phyloP scores from a whole-genome alignment of 1,140 invertebrate genomes.

The Lamellibrachia luymesi region DNA sequence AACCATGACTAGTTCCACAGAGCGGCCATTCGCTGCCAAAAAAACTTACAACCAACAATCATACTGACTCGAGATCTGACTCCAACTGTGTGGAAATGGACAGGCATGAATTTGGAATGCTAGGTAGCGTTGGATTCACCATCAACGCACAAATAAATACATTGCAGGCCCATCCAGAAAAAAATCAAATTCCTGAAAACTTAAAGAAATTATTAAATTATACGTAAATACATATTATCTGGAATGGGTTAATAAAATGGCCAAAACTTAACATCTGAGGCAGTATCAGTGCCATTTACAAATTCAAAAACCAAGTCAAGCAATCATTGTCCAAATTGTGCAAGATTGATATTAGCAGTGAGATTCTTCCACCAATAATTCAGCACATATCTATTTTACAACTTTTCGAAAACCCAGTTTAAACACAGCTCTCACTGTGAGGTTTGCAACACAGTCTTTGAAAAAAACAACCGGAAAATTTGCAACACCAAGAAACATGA shows the following conservation, averaged over 20 bases:
- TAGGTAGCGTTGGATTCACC: background rate
- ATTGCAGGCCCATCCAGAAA: background rate
- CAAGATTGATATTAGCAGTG: background rate
- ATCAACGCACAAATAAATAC: background rate
- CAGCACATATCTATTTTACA: background rate
- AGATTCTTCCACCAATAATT: background rate
- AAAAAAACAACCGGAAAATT: background rate
- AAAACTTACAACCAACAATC: background rate
- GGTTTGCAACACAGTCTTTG: background rate
- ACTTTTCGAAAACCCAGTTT: background rate
- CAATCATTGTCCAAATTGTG: background rate
- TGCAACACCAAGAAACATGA: background rate
- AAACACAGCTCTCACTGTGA: background rate
- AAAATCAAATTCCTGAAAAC: no score
- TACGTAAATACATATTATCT: no score
- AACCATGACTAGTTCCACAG: background rate
- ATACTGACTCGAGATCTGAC: background rate
- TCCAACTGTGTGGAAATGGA: background rate
- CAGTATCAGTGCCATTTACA: background rate
- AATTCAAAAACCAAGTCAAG: background rate
- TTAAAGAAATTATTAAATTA: no score
- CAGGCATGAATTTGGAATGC: background rate
- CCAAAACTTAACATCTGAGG: no score
- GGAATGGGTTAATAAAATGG: no score
- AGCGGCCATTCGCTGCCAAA: background rate